Base-by-base conservation (phyloP, 2,113 vertebrate genomes). In the Poeciliopsis occidentalis region DNA sequence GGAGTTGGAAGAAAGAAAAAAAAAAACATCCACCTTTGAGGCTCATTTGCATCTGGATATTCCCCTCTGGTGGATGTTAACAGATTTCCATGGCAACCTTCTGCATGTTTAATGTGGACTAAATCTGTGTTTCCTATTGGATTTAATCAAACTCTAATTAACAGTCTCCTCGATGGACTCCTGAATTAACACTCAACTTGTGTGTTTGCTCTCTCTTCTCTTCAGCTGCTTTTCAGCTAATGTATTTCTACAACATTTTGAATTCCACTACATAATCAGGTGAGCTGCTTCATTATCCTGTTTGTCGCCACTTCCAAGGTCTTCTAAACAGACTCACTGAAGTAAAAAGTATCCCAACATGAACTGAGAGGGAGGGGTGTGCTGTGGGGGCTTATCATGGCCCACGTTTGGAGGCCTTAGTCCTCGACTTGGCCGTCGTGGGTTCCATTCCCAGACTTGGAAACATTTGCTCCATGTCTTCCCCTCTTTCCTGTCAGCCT, bases 71-170 rank as follows among this genome's bases (percentile, higher is more conserved):
- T 83, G 69, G 57, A 71, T 76, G 60, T 88, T 68, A 79, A 80
- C 71, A 65, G 60, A 79, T 86, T 73, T 54, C 88, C 84, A 86
- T 90, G 73, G 84, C 69, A 86, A 85, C 80, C 64, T 37, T n/a
- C 72, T 88, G 87, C 75, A 87, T 87, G 17, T 79, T 77, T 77
- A 85, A 88, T 85, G 63, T 54, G 73, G 63, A 82, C 78, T 73
- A 78, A 74, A 81, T 85, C 73, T 73, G 73, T 81, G 65, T 88
- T 83, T 87, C 69, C 80, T 69, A 85, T 73, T 85, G 73, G 69
- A 79, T 87, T 47, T 47, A 47, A 47, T 47, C 44, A 47, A 47
- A 47, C 13, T 47, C 44, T 47, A 47, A 47, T 47, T 47, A 90
- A 85, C 80, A 80, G 69, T 77, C 71, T 75, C 51, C 51, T 87